phyloP scores from a whole-genome alignment of 2,113 vertebrate species.

The Amia ocellicauda region DNA sequence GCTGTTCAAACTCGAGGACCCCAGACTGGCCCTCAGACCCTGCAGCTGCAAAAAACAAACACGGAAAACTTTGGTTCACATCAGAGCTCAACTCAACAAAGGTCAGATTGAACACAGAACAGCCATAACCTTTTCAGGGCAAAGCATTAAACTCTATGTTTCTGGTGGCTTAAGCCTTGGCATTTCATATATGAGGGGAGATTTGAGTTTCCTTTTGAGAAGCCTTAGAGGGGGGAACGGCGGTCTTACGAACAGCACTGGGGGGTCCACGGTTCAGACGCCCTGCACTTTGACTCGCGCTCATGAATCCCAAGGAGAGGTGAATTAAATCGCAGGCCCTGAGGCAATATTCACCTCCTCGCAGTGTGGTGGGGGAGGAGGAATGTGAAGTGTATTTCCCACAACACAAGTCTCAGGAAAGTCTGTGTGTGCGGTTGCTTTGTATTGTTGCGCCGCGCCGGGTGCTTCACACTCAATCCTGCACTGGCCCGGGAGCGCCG shows the following conservation, averaged over 20 bases:
- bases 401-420: background rate
- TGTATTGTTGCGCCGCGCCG: background rate
- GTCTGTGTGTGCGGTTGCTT: background rate
- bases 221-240: background rate
- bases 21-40: too few species aligned
- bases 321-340: background rate
- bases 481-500: background rate
- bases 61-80: too few species aligned
- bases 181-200: constrained; percentile 5
- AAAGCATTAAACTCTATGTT: background rate
- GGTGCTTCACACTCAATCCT: background rate
- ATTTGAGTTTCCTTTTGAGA: background rate
- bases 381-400: background rate
- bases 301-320: background rate
- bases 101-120: background rate
- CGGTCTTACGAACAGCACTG: background rate
- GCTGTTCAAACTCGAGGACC: too few species aligned
- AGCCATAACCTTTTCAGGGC: constrained; percentile 9
- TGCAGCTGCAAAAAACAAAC: too few species aligned
- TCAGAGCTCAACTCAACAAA: too few species aligned
- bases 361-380: too few species aligned
- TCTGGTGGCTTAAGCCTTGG: background rate
- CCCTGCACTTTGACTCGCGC: background rate
- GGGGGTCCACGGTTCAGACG: background rate
- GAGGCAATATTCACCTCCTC: background rate